Conservation (phyloP, 92 coral and sea anemone species). For the Siderastrea radians region DNA sequence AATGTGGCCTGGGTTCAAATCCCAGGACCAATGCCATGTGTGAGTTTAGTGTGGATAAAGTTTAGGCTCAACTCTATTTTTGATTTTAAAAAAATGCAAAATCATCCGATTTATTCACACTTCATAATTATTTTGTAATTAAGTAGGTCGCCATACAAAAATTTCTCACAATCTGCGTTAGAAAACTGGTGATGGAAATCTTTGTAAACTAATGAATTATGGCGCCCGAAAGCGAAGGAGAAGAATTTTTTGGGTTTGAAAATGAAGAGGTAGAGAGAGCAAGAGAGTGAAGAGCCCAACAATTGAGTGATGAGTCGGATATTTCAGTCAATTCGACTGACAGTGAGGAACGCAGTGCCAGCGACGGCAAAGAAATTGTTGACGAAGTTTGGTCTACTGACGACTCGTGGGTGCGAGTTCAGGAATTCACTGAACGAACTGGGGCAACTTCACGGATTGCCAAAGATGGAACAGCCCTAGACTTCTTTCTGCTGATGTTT, state of each 20-base stretch:
- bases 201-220: not conserved
- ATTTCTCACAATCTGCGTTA: constrained; percentile 3
- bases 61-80: no score
- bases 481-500: constrained; percentile 48
- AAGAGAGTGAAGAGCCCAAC: not conserved
- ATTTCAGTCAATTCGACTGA: constrained; percentile 42
- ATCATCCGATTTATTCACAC: no score
- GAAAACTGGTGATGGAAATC: constrained; percentile 2
- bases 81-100: no score
- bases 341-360: constrained; percentile 23
- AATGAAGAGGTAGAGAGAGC: constrained; percentile 27
- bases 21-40: no score
- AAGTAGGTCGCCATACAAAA: constrained; percentile 24
- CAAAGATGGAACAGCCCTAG: constrained; percentile 64
- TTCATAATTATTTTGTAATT: no score
- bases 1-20: no score
- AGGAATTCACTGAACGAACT: constrained; percentile 18
- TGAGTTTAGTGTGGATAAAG: no score
- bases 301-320: constrained; percentile 26
- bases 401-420: constrained; percentile 27
- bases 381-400: constrained; percentile 36
- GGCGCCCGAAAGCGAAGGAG: constrained; percentile 41
- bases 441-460: constrained; percentile 48
- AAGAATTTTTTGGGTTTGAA: constrained; percentile 60
- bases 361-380: constrained; percentile 20